Percentiles rank a stretch among this genome's conserved stretches.
Evolutionary conservation across 2,797 vertebrate genomes (phyloP).

Genomic region (Smutsia temminckii): DNA sequence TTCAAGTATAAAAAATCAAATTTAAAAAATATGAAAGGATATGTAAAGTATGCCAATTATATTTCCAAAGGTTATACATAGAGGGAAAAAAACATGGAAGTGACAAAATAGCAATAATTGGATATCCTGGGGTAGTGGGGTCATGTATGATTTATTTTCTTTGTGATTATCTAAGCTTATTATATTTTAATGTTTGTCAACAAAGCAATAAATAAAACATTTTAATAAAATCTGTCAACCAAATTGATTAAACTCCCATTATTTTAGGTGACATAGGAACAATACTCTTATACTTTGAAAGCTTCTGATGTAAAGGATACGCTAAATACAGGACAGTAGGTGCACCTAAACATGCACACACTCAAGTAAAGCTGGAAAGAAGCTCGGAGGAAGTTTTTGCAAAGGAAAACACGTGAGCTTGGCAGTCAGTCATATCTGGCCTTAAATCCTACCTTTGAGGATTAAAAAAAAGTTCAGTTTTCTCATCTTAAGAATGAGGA

Average conservation of each 20-base stretch:
- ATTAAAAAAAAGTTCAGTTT: background rate
- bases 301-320: background rate
- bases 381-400: background rate
- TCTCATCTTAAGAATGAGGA: background rate
- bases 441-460: background rate
- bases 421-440: background rate
- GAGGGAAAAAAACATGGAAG: background rate
- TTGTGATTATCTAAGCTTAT: background rate
- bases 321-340: background rate
- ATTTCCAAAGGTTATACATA: background rate
- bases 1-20: background rate
- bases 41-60: background rate
- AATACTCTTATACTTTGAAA: background rate
- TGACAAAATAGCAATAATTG: background rate
- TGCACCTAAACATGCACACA: background rate
- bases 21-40: background rate
- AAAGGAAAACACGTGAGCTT: background rate
- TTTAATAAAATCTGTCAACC: background rate
- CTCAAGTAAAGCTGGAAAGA: background rate
- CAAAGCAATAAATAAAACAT: background rate
- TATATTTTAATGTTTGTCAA: background rate
- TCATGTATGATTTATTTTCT: background rate
- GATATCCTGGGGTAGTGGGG: background rate
- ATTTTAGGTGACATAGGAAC: background rate
- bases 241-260: conserved; percentile 4